Percentiles rank a stretch among this genome's conserved stretches.
Conservation (phyloP, 1,140 invertebrate species). For the Caenorhabditis tropicalis region DNA sequence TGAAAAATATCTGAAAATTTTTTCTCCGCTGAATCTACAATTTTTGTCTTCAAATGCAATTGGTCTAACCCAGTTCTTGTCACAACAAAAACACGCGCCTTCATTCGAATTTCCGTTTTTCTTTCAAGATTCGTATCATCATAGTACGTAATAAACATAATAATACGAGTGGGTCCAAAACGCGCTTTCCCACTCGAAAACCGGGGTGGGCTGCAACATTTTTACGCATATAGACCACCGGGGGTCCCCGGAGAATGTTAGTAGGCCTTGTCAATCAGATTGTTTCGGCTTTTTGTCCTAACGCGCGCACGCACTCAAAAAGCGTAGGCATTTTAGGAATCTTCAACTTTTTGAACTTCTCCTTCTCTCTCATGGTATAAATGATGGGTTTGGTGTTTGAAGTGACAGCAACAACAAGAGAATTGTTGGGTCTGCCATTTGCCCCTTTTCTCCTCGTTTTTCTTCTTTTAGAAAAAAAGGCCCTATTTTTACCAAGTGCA, state of each 20-base stretch:
- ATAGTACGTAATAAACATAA: constrained; percentile 45
- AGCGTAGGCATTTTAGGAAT: constrained; percentile 43
- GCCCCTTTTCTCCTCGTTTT: neutral
- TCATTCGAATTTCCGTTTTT: neutral
- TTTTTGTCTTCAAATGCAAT: neutral
- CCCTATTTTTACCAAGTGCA: constrained; percentile 36
- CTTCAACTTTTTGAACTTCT: constrained; percentile 44
- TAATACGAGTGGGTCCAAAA: constrained; percentile 15
- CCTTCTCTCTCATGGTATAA: constrained; percentile 41
- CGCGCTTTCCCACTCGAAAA: constrained; percentile 25
- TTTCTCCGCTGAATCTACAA: neutral
- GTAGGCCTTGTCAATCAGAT: constrained; percentile 36
- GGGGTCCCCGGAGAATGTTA: constrained; percentile 35
- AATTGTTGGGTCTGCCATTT: constrained; percentile 10
- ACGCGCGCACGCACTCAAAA: constrained; percentile 16
- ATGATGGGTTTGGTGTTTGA: constrained; percentile 36
- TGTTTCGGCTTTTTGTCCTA: constrained; percentile 43
- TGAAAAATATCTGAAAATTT: no score
- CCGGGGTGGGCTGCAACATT: constrained; percentile 3
- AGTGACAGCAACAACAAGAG: constrained; percentile 38
- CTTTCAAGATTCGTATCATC: constrained; percentile 31
- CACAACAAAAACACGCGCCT: neutral
- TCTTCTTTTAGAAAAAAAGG: neutral
- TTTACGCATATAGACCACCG: constrained; percentile 41
- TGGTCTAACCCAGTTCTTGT: neutral